A percentile compares a stretch with the other conserved stretches of the same genome.
Evolutionary conservation across 1,140 invertebrate genomes (phyloP).

Genomic region (Pseudomyrmex concolor): DNA sequence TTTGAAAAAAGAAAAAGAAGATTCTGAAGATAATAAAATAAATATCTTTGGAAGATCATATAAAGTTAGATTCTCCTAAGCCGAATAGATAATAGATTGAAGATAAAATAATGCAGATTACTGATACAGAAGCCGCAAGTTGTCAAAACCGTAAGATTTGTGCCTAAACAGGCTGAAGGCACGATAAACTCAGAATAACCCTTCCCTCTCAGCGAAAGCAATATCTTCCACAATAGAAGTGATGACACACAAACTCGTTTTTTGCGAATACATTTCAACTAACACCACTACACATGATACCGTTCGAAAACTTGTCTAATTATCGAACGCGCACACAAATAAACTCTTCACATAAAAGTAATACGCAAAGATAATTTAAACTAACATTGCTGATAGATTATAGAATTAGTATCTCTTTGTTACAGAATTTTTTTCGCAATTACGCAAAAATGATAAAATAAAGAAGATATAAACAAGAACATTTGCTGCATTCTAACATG

Average conservation of each 20-base stretch:
- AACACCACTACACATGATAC: background rate
- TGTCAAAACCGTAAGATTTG: no score
- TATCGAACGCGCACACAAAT: slow-evolving; percentile 3
- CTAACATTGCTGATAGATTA: slow-evolving; percentile 12
- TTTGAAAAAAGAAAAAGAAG: no score
- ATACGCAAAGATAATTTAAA: slow-evolving; percentile 36
- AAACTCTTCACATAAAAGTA: slow-evolving; percentile 22
- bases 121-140: no score
- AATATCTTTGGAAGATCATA: no score
- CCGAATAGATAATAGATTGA: no score
- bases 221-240: no score
- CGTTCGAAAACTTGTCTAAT: background rate
- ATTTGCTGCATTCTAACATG: slow-evolving; percentile 19
- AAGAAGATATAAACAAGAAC: slow-evolving; percentile 23
- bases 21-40: no score
- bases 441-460: slow-evolving; percentile 42
- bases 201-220: no score
- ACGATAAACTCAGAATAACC: no score
- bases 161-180: no score
- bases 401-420: slow-evolving; percentile 51
- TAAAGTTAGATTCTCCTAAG: no score
- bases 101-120: no score
- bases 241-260: background rate
- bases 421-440: background rate
- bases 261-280: slow-evolving; percentile 12